Percentiles rank a stretch among this genome's conserved stretches.
Conservation (phyloP, 2,888 invertebrate genomes). For the Drosophila monieri region DNA sequence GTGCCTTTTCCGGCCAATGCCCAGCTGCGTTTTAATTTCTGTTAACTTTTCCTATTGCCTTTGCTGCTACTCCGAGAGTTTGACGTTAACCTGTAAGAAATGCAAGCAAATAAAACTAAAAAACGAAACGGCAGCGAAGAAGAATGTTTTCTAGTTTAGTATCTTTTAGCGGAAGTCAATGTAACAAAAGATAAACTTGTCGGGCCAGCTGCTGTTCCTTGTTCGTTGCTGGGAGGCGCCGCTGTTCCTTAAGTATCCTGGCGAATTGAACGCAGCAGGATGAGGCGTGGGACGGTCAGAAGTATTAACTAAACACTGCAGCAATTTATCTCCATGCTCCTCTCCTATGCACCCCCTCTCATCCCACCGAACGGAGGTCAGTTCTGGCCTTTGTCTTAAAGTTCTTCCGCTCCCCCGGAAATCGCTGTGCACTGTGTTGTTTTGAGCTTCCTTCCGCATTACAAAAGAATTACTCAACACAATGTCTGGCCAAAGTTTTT, state of each 20-base stretch:
- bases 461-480: conserved; percentile 78
- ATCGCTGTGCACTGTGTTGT: conserved; percentile 66
- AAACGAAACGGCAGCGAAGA: conserved; percentile 12
- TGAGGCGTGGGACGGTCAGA: conserved; percentile 44
- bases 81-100: conserved; percentile 32
- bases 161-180: conserved; percentile 78
- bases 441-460: conserved; percentile 76
- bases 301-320: conserved; percentile 79
- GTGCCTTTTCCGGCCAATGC: conserved; percentile 36
- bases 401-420: conserved; percentile 55
- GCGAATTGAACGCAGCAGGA: conserved; percentile 48
- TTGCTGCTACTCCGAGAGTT: conserved; percentile 19
- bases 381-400: conserved; percentile 65
- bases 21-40: conserved; percentile 69
- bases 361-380: conserved; percentile 59
- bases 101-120: conserved; percentile 32
- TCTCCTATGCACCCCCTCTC: conserved; percentile 11
- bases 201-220: conserved; percentile 69
- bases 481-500: conserved; percentile 67
- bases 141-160: conserved; percentile 70
- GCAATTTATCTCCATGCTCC: conserved; percentile 70
- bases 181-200: conserved; percentile 80
- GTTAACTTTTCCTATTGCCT: conserved; percentile 72
- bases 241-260: conserved; percentile 17
- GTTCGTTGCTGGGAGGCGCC: conserved; percentile 17